Evolutionary conservation across 2,888 invertebrate species (phyloP).

Genomic region (Amaurobius ferox): DNA sequence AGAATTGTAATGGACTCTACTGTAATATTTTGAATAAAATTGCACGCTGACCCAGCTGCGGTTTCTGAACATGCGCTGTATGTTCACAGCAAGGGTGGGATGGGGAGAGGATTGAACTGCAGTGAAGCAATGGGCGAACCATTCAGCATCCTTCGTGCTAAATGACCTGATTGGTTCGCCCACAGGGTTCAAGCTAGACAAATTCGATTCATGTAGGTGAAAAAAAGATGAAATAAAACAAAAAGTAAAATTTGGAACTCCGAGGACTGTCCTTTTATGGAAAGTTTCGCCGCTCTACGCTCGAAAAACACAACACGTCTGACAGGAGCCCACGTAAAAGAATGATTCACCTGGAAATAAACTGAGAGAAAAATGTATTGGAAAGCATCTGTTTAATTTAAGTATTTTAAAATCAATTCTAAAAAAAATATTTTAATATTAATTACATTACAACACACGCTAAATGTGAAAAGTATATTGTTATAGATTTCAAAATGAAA

Average conservation of each 20-base stretch:
- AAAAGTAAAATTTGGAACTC: neutral
- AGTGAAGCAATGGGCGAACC: conserved; percentile 32
- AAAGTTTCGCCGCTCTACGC: neutral
- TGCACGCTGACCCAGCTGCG: conserved; percentile 27
- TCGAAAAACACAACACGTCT: neutral
- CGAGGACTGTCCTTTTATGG: neutral
- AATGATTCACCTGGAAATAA: too few species aligned
- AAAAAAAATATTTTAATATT: too few species aligned
- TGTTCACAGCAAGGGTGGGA: neutral
- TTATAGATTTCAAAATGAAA: too few species aligned
- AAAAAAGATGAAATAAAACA: neutral
- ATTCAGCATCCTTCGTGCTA: conserved; percentile 20
- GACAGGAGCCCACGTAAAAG: too few species aligned
- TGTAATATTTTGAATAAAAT: too few species aligned
- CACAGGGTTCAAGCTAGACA: conserved; percentile 16
- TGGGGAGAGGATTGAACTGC: conserved; percentile 13
- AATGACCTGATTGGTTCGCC: conserved; percentile 39
- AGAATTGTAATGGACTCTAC: too few species aligned
- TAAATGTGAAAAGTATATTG: too few species aligned
- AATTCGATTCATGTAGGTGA: conserved; percentile 6
- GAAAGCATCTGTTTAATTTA: too few species aligned
- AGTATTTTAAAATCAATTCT: too few species aligned
- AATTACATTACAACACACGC: too few species aligned
- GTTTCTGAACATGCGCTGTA: conserved; percentile 29
- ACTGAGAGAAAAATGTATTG: too few species aligned